These are phyloP conservation scores for Mobula birostris DNA, from an alignment of 2,113 vertebrate species.

Conservation along the genomic window DNA sequence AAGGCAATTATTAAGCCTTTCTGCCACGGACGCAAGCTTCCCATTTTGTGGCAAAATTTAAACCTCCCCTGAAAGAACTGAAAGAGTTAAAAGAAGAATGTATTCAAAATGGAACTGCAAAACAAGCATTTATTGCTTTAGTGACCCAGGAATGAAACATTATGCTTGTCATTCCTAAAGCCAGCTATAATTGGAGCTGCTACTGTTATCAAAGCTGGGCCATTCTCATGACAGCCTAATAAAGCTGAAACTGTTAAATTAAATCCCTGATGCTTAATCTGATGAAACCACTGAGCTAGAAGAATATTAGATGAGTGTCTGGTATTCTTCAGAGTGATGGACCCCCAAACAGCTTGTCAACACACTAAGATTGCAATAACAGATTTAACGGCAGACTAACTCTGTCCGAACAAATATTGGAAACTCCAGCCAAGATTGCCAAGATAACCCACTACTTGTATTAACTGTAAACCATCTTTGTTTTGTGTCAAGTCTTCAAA, in stretches of 20 bases:
- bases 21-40: not conserved
- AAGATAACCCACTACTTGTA: not conserved
- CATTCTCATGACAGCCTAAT: constrained; percentile 68
- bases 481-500: not conserved
- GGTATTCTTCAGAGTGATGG: constrained; percentile 47
- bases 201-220: constrained; percentile 63
- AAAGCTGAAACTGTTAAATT: constrained; percentile 74
- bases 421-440: not conserved
- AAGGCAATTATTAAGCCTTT: not conserved
- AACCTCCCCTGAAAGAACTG: constrained; percentile 34
- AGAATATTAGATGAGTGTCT: constrained; percentile 50
- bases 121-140: constrained; percentile 66
- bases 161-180: constrained; percentile 71
- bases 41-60: not conserved
- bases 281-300: constrained; percentile 56
- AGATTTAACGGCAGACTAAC: constrained; percentile 38
- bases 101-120: constrained; percentile 64
- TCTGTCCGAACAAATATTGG: constrained; percentile 35
- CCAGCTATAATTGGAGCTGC: constrained; percentile 68
- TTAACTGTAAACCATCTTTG: constrained; percentile 4
- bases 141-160: constrained; percentile 66
- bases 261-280: constrained; percentile 67
- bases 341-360: constrained; percentile 51
- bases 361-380: constrained; percentile 46
- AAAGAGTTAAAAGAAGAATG: constrained; percentile 67